A percentile compares a stretch with the other conserved stretches of the same genome.
Evolutionary conservation across 2,888 invertebrate species (phyloP).

Genomic region (Acronicta leporina): DNA sequence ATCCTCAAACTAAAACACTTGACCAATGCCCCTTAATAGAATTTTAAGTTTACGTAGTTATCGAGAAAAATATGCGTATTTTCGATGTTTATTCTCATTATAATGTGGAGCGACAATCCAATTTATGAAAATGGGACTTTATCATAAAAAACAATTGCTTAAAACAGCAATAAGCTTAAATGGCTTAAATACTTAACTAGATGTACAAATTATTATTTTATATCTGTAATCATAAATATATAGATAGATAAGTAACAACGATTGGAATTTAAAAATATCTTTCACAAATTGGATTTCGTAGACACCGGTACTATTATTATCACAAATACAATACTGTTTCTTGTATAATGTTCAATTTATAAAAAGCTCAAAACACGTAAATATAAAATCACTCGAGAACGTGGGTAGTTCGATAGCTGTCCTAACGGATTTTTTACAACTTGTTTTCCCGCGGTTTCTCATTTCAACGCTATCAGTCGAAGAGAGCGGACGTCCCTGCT

Average conservation of each 20-base stretch:
- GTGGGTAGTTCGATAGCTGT: slow-evolving; percentile 72
- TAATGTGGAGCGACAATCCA: slow-evolving; percentile 70
- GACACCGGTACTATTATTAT: slow-evolving; percentile 63
- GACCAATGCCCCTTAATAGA: slow-evolving; percentile 54
- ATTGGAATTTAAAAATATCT: slow-evolving; percentile 62
- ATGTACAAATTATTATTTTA: slow-evolving; percentile 67
- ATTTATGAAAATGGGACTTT: slow-evolving; percentile 70
- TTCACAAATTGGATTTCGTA: slow-evolving; percentile 68
- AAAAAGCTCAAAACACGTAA: slow-evolving; percentile 83
- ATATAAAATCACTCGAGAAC: slow-evolving; percentile 66
- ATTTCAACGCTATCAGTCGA: slow-evolving; percentile 71
- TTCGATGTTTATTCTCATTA: slow-evolving; percentile 70
- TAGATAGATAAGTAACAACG: slow-evolving; percentile 60
- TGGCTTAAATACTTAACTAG: slow-evolving; percentile 71
- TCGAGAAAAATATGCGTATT: slow-evolving; percentile 59
- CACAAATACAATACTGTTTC: slow-evolving; percentile 70
- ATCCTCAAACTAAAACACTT: slow-evolving; percentile 38
- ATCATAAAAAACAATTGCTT: slow-evolving; percentile 73
- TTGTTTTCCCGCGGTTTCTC: slow-evolving; percentile 59
- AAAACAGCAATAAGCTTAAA: slow-evolving; percentile 79
- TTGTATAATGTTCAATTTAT: slow-evolving; percentile 71
- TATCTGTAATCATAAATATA: slow-evolving; percentile 59
- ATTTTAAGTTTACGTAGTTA: slow-evolving; percentile 28
- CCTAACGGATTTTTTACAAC: slow-evolving; percentile 60
- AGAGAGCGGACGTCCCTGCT: slow-evolving; percentile 69